A percentile compares a stretch with the other conserved stretches of the same genome.
These are phyloP conservation scores for Aphaenogaster floridana DNA, from an alignment of 1,140 invertebrate genomes.

Conservation along the genomic window DNA sequence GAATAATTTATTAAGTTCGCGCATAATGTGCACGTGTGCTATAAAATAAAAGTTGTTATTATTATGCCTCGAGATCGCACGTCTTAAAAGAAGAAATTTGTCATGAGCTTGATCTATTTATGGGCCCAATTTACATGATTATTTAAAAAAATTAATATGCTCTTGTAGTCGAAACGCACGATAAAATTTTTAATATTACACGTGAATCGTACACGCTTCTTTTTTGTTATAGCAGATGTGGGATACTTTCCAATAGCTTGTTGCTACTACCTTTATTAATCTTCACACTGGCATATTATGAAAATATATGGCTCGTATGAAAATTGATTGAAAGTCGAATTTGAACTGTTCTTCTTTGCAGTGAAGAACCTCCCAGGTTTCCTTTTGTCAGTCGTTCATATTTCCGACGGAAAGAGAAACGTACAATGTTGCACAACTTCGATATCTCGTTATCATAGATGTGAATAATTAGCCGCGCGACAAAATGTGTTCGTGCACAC, in stretches of 20 bases:
- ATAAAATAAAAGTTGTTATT: not conserved
- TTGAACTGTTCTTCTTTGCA: not conserved
- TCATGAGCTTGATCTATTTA: slow-evolving; percentile 31
- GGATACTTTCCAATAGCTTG: not conserved
- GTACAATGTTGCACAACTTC: slow-evolving; percentile 17
- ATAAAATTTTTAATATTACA: not conserved
- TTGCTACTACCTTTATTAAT: not conserved
- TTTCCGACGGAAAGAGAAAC: not conserved
- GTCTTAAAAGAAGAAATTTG: not conserved
- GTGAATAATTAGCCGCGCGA: slow-evolving; percentile 37
- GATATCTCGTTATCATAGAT: slow-evolving; percentile 31
- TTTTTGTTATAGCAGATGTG: not conserved
- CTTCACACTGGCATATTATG: no score
- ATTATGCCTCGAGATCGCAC: not conserved
- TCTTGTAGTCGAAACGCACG: slow-evolving; percentile 7
- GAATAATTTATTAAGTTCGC: not conserved
- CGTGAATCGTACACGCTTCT: not conserved
- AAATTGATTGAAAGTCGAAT: slow-evolving; percentile 4
- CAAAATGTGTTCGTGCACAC: slow-evolving; percentile 28
- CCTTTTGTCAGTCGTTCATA: slow-evolving; percentile 2
- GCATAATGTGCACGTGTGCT: not conserved
- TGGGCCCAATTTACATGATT: slow-evolving; percentile 32
- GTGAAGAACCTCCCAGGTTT: no score
- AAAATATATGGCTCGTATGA: not conserved
- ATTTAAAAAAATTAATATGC: slow-evolving; percentile 31